These are phyloP conservation scores for Diogma glabrata DNA, from an alignment of 2,888 invertebrate species.

Conservation along the genomic window DNA sequence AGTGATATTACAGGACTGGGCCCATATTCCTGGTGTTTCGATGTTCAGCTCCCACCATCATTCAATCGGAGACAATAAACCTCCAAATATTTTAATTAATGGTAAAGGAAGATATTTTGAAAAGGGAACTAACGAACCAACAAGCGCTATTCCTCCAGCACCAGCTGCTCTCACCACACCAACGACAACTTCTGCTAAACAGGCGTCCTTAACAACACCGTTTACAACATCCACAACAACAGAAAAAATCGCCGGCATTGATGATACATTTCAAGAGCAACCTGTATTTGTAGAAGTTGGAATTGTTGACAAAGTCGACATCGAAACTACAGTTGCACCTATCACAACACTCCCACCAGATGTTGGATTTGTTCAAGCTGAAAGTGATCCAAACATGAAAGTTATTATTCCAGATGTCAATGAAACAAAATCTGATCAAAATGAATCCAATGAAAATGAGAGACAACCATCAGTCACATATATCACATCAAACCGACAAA, in stretches of 20 bases:
- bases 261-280: background rate
- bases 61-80: conserved; percentile 69
- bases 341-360: background rate
- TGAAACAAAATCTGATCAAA: background rate
- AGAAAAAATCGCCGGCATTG: background rate
- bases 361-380: conserved; percentile 3
- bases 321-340: background rate
- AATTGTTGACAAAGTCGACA: background rate
- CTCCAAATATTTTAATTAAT: conserved; percentile 68
- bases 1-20: conserved; percentile 73
- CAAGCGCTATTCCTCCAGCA: background rate
- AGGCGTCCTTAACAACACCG: no score
- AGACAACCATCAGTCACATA: background rate
- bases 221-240: background rate
- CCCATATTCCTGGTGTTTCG: conserved; percentile 53
- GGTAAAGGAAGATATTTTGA: conserved; percentile 52
- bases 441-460: background rate
- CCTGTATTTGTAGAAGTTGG: background rate
- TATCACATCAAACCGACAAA: conserved; percentile 4
- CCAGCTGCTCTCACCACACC: background rate
- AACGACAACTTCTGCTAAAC: background rate
- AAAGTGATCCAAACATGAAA: background rate
- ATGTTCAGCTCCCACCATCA: conserved; percentile 81
- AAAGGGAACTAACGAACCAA: background rate
- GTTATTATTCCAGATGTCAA: background rate